These are phyloP conservation scores for Malurus elegans DNA, from an alignment of 2,113 vertebrate genomes.

Conservation along the genomic window DNA sequence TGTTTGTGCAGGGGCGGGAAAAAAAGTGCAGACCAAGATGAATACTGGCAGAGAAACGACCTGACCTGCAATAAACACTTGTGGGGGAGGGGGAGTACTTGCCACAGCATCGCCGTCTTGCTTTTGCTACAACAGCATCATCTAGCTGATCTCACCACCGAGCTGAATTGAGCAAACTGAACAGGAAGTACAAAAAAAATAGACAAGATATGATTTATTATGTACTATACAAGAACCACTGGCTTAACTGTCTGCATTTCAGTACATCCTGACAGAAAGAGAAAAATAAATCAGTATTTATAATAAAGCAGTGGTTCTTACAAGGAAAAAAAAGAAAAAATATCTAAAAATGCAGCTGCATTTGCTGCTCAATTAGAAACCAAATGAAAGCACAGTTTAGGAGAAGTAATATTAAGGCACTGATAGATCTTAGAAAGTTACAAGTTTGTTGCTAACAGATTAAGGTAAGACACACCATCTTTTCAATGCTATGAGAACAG, in stretches of 20 bases:
- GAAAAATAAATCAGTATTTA: neutral
- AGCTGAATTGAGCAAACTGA: conserved; percentile 33
- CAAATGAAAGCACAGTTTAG: neutral
- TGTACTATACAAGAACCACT: conserved; percentile 4
- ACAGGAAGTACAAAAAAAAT: conserved; percentile 51
- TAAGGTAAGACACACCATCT: neutral
- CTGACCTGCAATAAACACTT: neutral
- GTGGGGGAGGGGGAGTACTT: neutral
- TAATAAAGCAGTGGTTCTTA: neutral
- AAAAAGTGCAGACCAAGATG: neutral
- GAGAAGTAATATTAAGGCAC: neutral
- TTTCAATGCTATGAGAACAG: neutral
- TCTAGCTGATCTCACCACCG: conserved; percentile 46
- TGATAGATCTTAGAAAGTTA: neutral
- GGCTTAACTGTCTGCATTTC: conserved; percentile 60
- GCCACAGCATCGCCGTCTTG: neutral
- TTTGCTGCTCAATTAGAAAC: neutral
- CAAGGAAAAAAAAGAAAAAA: accelerated
- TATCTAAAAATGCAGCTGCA: neutral
- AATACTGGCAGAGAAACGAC: neutral
- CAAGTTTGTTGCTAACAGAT: neutral
- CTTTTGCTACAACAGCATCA: conserved; percentile 52
- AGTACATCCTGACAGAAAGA: neutral
- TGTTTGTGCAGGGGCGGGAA: neutral
- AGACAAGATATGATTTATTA: conserved; percentile 59